Base-by-base conservation (phyloP, 2,113 vertebrate species). In the Urocynchramus pylzowi region DNA sequence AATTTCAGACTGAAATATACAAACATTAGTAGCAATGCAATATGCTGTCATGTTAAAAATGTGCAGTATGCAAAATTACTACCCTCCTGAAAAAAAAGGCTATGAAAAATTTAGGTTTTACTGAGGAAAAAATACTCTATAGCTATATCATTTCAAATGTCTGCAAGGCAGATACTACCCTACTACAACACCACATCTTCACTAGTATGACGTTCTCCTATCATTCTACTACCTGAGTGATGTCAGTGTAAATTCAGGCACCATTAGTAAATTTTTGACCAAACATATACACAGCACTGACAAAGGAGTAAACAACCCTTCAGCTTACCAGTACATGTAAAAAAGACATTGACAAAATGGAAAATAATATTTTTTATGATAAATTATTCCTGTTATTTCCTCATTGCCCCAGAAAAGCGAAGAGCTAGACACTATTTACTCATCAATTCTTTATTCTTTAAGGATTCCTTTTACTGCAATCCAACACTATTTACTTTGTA, bases 221-320 rank as follows among this genome's bases (percentile, higher is more conserved):
- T 96, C 98, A 63, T 97, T 96, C 98, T 98, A 98, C 98, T 98
- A 98, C 98, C 98, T 98, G 98, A 98, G 98, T 98, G 98, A 98
- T 98, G 98, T 98, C 98, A 98, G 98, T 98, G 97, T 94, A 98
- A 98, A 98, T 98, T 98, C 98, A 98, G 98, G 98, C 98, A 98
- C 98, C 98, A 97, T 98, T 96, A 98, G 98, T 98, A 97, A 95
- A 96, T 97, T 98, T 98, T 97, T 96, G 98, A 98, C 97, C 98
- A 97, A 86, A 98, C 98, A 97, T 97, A 97, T 87, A 97, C 98
- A 97, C 97, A 97, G 98, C 98, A 98, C 98, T 97, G 97, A 98
- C 98, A 96, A 96, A 97, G 95, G 97, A 95, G 96, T 97, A 97
- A 97, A 97, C 95, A 98, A 98, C 97, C 98, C 95, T 97, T 96